Evolutionary conservation across 2,113 vertebrate species (phyloP).

Genomic region (Nycticorax nycticorax): DNA sequence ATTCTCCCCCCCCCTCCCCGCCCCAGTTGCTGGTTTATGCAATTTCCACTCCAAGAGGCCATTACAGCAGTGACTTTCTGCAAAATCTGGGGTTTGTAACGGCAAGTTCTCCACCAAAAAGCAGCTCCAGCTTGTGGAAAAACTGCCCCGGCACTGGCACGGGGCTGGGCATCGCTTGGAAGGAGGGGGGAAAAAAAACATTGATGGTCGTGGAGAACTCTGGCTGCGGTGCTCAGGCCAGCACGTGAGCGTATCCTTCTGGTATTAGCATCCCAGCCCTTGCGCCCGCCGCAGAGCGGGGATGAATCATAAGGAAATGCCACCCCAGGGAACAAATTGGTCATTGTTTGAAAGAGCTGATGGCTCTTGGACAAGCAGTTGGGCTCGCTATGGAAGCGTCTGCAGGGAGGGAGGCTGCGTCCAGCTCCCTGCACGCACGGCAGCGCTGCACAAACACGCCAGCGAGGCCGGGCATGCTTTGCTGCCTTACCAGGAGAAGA

Average conservation of each 20-base stretch:
- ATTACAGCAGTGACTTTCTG: not conserved
- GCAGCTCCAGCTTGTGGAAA: not conserved
- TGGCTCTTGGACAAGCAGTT: not conserved
- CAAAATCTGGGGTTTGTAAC: not conserved
- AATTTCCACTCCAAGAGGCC: not conserved
- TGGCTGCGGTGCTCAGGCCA: not conserved
- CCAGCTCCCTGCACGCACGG: not conserved
- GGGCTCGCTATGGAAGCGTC: not conserved
- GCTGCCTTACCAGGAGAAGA: not conserved
- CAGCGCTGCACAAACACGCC: not conserved
- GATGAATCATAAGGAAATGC: constrained; percentile 16
- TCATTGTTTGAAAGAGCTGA: not conserved
- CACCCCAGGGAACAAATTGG: not conserved
- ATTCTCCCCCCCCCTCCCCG: no score
- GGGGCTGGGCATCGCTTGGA: not conserved
- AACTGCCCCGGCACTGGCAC: not conserved
- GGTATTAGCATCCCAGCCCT: not conserved
- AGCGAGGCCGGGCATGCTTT: constrained; percentile 30
- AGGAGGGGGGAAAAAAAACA: not conserved
- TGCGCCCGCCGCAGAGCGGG: not conserved
- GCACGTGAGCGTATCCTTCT: not conserved
- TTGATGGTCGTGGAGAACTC: not conserved
- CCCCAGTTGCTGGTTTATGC: not conserved
- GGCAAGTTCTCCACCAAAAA: not conserved
- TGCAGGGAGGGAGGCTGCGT: not conserved